Conservation (phyloP, 2,797 vertebrate genomes). For the Lepilemur septentrionalis region DNA sequence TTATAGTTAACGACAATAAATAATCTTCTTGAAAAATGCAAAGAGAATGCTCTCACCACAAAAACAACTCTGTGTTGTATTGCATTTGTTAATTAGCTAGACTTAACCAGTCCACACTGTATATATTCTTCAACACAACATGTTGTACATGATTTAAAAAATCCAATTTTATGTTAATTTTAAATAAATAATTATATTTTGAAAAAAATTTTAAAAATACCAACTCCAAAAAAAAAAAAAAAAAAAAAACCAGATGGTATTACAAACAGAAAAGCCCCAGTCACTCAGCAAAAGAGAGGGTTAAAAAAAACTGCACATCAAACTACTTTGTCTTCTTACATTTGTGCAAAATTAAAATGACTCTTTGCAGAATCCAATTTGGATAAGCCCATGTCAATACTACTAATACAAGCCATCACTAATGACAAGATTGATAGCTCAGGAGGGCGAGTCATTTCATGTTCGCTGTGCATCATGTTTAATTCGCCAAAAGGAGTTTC, state of each 20-base stretch:
- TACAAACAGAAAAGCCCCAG: background rate
- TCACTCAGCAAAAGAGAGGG: background rate
- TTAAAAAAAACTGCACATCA: conserved; percentile 47
- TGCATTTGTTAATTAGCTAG: background rate
- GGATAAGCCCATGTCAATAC: conserved; percentile 63
- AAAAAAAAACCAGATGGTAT: background rate
- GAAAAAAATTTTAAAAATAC: background rate
- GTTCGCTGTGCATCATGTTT: conserved; percentile 71
- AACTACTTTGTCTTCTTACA: conserved; percentile 56
- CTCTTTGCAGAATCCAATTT: conserved; percentile 38
- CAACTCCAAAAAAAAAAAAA: no score
- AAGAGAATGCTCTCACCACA: background rate
- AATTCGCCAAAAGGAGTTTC: conserved; percentile 80
- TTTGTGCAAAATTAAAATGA: conserved; percentile 69
- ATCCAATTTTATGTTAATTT: background rate
- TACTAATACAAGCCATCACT: conserved; percentile 61
- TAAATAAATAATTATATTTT: background rate
- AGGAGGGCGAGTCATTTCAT: conserved; percentile 70
- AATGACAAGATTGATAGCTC: conserved; percentile 78
- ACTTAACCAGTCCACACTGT: background rate
- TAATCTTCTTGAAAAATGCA: background rate
- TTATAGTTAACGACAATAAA: background rate
- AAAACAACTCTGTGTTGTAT: background rate
- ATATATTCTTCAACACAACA: background rate
- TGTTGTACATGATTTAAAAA: background rate